Base-by-base conservation (phyloP, 1,140 invertebrate genomes). In the Drosophila nasuta region DNA sequence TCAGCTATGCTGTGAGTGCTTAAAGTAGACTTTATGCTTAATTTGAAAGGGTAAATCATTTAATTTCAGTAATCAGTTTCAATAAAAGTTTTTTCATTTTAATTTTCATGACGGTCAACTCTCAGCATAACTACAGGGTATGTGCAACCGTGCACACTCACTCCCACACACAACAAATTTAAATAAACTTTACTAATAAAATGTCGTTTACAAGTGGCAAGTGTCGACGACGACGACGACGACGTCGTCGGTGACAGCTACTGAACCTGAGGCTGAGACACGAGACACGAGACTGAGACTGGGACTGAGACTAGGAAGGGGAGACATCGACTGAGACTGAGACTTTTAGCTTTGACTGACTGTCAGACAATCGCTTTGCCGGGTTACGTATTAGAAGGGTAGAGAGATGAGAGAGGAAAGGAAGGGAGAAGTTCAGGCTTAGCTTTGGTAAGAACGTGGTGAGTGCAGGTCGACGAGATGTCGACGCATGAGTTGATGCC, bases 111-210 rank as follows among this genome's bases (percentile, higher is more conserved):
- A 25, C 4, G 4, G 43, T 2, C 4, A 45, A 45, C 43, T 8
- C n/a, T 45, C 7, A n/a, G 13, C 10, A n/a, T 6, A 20, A 17
- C 41, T 59, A 25, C 62, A 64, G 62, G 62, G 62, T 64, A 64
- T 52, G 20, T 25, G 0, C 20, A 25, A 25, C 20, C n/a, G 30
- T 28, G 25, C 51, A 51, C 54, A 57, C 65, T 59, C 58, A 43
- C 49, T 59, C 49, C 56, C 51, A 76, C 63, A 75, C 74, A 74
- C 75, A 79, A 80, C 83, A 82, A 88, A 88, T 88, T 89, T 88
- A 88, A 88, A 88, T 89, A 88, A 88, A 88, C 85, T 88, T 89
- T 85, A 88, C 81, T 88, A 88, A 88, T 88, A 89, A 88, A 88
- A 88, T 89, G 85, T 89, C 85, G 85, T 88, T 88, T 82, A 89